Base-by-base conservation (phyloP, 2,888 invertebrate species). In the Caenorhabditis macrosperma region DNA sequence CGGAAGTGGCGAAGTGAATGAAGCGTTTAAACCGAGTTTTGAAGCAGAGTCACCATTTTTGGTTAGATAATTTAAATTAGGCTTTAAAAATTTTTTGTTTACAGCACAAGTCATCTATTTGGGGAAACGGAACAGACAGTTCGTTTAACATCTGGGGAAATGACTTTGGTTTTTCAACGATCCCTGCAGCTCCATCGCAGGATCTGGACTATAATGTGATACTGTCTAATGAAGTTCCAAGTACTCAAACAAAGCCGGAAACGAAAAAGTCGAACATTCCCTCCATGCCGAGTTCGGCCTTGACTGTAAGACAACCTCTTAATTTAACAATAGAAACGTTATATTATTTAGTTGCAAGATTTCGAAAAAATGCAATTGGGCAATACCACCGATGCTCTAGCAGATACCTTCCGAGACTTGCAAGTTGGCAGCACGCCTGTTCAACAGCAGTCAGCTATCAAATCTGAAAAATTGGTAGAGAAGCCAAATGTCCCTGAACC, bases 251-350 rank as follows among this genome's bases (percentile, higher is more conserved):
- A 0, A 38, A 35, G 5, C 26, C 7, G 2, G 48, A 63, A 24
- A 6, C 33, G 26, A 55, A 57, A 17, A 10, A 28, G 15, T n/a
- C 75, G n/a, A 35, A n/a, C 1, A 75, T 81, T 22, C 82, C 79
- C 12, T 52, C 76, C 0, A 79, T 82, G 79, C 82, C 82, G 0
- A 78, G 66, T 15, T 55, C 72, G 5, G 82, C 71, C n/a, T 52
- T 79, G 26, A 78, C 66, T 26, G 78, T 78, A 48, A 26, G 41
- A 6, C 28, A n/a, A n/a, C n/a, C n/a, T n/a, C n/a, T n/a, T n/a
- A n/a, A n/a, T n/a, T 52, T 61, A 1, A 38, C 7, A 38, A 50
- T 57, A n/a, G 26, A 30, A n/a, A n/a, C n/a, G n/a, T n/a, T 46
- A 5, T 46, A 35, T 35, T 67, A 33, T 63, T 38, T 9, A 76